phyloP scores from a whole-genome alignment of 2,113 vertebrate species.

The Excalfactoria chinensis region DNA sequence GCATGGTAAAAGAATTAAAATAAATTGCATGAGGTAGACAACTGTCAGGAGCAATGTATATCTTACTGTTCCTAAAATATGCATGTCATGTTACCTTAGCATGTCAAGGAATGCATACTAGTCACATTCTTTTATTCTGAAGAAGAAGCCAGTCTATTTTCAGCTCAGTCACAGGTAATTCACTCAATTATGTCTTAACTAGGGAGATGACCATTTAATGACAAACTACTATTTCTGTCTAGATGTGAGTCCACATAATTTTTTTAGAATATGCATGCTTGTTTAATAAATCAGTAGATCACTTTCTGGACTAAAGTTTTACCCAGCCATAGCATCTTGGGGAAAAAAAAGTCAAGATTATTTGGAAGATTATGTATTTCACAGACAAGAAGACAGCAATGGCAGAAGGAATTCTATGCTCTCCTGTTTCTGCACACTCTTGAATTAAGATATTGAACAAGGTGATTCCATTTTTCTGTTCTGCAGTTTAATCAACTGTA shows the following conservation, averaged over 20 bases:
- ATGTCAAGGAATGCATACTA: background rate
- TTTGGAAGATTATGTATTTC: background rate
- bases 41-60: background rate
- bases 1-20: background rate
- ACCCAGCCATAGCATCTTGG: background rate
- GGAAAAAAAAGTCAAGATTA: background rate
- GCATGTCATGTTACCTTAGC: accelerated
- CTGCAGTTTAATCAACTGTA: background rate
- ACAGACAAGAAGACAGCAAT: background rate
- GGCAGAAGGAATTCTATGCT: background rate
- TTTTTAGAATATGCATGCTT: background rate
- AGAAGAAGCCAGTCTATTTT: background rate
- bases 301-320: background rate
- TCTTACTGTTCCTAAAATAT: background rate
- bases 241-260: background rate
- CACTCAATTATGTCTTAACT: background rate
- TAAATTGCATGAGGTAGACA: background rate
- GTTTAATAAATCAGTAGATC: background rate
- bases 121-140: background rate
- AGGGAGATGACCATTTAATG: background rate
- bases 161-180: background rate
- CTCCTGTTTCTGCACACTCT: background rate
- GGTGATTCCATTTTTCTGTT: background rate
- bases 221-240: background rate
- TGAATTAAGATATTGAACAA: background rate